Conservation (phyloP, 2,797 vertebrate genomes). For the Urocyon cinereoargenteus region DNA sequence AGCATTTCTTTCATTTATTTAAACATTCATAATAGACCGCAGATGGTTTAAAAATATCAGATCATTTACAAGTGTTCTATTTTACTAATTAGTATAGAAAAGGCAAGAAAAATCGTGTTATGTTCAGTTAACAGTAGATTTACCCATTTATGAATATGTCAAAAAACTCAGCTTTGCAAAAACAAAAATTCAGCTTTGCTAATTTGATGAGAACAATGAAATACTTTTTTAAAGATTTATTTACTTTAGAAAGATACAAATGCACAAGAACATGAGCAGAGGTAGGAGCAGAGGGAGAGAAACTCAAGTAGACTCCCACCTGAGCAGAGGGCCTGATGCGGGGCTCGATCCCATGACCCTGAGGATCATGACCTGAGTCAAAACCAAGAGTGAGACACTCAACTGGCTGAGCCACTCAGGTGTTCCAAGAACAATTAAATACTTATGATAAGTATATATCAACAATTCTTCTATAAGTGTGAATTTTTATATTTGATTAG, state of each 20-base stretch:
- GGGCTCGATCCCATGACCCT: background rate
- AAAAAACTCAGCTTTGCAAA: background rate
- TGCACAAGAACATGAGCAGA: background rate
- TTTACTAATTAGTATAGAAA: background rate
- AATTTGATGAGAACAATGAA: background rate
- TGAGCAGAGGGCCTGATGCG: background rate
- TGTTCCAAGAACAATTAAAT: background rate
- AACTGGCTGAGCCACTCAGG: background rate
- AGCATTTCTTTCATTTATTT: background rate
- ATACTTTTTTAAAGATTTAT: background rate
- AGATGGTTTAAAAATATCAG: constrained; percentile 49
- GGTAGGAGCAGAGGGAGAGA: background rate
- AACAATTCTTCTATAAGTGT: background rate
- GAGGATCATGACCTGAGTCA: background rate
- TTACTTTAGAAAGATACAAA: background rate
- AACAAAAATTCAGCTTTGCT: background rate
- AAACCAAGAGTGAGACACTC: background rate
- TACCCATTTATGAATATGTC: background rate
- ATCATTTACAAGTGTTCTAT: background rate
- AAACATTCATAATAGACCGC: background rate
- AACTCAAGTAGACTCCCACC: background rate
- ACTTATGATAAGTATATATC: background rate
- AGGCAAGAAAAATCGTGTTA: background rate
- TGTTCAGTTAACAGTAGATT: background rate
- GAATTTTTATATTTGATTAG: background rate